Conservation (phyloP, 2,888 invertebrate genomes). For the Hypercompe scribonia region DNA sequence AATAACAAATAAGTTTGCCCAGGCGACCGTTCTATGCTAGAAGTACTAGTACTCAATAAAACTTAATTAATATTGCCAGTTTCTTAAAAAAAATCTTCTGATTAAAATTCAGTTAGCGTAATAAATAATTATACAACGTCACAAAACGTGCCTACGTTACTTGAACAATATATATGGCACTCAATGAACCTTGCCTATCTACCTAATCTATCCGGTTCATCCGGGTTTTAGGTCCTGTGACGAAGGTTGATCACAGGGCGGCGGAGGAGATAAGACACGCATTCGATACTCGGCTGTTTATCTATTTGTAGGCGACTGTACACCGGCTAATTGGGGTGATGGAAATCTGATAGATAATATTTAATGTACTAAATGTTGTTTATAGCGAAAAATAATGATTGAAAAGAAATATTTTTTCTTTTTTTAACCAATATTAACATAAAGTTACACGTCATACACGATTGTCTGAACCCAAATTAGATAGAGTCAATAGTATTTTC, state of each 20-base stretch:
- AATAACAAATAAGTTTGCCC: no score
- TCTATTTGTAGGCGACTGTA: conserved; percentile 48
- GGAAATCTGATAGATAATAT: conserved; percentile 13
- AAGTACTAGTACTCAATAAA: no score
- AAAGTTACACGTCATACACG: no score
- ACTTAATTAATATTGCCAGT: no score
- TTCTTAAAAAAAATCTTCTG: neutral
- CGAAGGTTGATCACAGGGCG: conserved; percentile 53
- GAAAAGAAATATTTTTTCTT: neutral
- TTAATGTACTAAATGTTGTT: conserved; percentile 1
- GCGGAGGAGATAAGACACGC: conserved; percentile 52
- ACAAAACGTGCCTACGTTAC: conserved; percentile 7
- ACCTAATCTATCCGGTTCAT: conserved; percentile 51
- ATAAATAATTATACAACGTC: conserved; percentile 1
- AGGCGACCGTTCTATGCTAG: no score
- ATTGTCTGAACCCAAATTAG: no score
- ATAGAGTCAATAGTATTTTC: no score
- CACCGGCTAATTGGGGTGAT: conserved; percentile 23
- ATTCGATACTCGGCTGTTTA: conserved; percentile 54
- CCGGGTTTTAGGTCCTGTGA: conserved; percentile 49
- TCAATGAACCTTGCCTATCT: conserved; percentile 43
- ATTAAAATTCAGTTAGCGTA: neutral
- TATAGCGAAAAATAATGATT: neutral
- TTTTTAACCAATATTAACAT: no score
- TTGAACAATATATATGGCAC: conserved; percentile 9